phyloP scores from a whole-genome alignment of 2,113 vertebrate genomes.

The Oryzias woworae region DNA sequence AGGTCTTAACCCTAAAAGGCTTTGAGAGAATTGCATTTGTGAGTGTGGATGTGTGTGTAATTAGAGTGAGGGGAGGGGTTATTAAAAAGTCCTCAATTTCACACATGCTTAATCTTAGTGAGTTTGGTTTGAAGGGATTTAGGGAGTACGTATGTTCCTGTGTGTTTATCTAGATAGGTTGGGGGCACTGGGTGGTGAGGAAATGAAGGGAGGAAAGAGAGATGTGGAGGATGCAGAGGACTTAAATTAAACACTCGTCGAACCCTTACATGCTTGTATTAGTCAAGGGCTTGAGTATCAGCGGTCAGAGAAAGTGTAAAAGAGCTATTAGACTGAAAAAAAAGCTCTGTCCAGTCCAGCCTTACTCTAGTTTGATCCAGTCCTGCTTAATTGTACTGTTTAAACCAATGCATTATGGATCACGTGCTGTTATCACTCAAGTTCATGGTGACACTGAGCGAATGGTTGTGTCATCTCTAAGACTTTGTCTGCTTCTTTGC shows the following conservation, averaged over 20 bases:
- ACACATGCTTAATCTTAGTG: constrained; percentile 98
- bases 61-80: constrained; percentile 71
- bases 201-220: constrained; percentile 76
- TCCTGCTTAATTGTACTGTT: not conserved
- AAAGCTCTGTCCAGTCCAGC: too few relatives aligned
- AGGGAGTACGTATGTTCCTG: constrained; percentile 64
- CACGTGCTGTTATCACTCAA: too few relatives aligned
- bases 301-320: too few relatives aligned
- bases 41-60: constrained; percentile 8
- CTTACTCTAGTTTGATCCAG: too few relatives aligned
- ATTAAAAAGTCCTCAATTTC: constrained; percentile 97
- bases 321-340: too few relatives aligned
- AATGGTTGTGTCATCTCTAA: too few relatives aligned
- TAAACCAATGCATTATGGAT: too few relatives aligned
- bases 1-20: not conserved
- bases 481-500: too few relatives aligned
- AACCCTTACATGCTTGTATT: too few relatives aligned
- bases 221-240: constrained; percentile 76
- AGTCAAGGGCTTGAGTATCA: too few relatives aligned
- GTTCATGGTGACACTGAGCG: too few relatives aligned
- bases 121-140: constrained; percentile 97
- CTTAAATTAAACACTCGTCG: constrained; percentile 33
- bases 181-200: constrained; percentile 74
- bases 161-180: constrained; percentile 63
- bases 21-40: constrained; percentile 31